Evolutionary conservation across 2,113 vertebrate genomes (phyloP).

Genomic region (Rhea pennata): DNA sequence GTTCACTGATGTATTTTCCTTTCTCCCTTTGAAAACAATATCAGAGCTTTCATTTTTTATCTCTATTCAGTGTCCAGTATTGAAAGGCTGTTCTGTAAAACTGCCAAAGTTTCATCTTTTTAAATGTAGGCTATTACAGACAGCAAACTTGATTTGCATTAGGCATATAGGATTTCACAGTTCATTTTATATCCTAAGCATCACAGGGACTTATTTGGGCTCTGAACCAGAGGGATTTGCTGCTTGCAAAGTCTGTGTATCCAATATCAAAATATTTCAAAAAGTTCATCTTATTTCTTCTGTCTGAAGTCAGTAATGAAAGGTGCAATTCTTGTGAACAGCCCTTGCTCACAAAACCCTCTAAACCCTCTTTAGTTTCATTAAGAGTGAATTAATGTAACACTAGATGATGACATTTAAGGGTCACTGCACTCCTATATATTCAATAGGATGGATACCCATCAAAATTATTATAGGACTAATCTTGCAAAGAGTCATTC

Average conservation of each 20-base stretch:
- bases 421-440: slow-evolving; percentile 53
- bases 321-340: slow-evolving; percentile 37
- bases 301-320: slow-evolving; percentile 57
- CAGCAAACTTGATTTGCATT: slow-evolving; percentile 57
- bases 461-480: slow-evolving; percentile 57
- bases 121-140: background rate
- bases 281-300: slow-evolving; percentile 54
- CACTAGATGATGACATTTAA: slow-evolving; percentile 63
- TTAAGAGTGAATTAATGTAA: slow-evolving; percentile 59
- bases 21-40: background rate
- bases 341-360: slow-evolving; percentile 29
- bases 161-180: slow-evolving; percentile 56
- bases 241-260: slow-evolving; percentile 21
- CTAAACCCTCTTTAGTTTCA: slow-evolving; percentile 45
- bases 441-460: background rate
- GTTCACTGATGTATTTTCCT: background rate
- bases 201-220: slow-evolving; percentile 35
- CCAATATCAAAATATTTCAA: slow-evolving; percentile 64
- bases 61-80: background rate
- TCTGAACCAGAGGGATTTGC: slow-evolving; percentile 51
- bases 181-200: slow-evolving; percentile 57
- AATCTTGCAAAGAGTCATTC: slow-evolving; percentile 6
- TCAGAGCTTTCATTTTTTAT: background rate
- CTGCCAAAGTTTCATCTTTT: background rate
- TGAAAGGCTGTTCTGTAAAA: background rate